These are phyloP conservation scores for Actenoides hombroni DNA, from an alignment of 2,113 vertebrate species.

Conservation along the genomic window DNA sequence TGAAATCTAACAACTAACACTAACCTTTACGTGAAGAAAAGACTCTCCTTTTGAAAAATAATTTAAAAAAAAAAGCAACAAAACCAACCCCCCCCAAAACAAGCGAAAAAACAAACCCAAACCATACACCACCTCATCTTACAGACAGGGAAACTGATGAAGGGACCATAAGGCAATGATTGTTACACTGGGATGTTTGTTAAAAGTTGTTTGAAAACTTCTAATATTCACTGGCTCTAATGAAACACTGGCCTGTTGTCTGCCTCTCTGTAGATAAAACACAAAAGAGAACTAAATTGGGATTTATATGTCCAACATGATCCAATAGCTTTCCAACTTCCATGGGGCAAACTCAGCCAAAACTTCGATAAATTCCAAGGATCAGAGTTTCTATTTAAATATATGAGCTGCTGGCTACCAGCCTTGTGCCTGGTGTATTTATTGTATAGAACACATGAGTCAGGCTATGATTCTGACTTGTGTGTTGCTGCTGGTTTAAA, in stretches of 20 bases:
- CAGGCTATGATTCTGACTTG: background rate
- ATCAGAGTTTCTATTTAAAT: background rate
- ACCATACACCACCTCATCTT: background rate
- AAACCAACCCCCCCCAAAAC: too few species aligned
- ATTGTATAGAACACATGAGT: background rate
- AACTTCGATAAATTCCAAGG: background rate
- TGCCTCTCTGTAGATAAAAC: background rate
- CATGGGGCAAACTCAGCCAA: fast-evolving
- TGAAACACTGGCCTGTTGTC: background rate
- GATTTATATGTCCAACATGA: background rate
- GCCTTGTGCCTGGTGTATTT: background rate
- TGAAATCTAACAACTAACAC: background rate
- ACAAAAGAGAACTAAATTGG: background rate
- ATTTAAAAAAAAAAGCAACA: background rate
- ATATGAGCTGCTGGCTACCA: background rate
- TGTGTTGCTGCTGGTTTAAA: background rate
- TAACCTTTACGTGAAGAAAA: background rate
- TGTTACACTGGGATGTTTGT: background rate
- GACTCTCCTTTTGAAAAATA: background rate
- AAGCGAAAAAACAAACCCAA: background rate
- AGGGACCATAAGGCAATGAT: background rate
- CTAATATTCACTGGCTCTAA: background rate
- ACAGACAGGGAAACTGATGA: background rate
- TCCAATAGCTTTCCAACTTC: background rate
- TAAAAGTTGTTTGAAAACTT: background rate